phyloP scores from a whole-genome alignment of 2,888 invertebrate genomes.

The Idaea biselata region DNA sequence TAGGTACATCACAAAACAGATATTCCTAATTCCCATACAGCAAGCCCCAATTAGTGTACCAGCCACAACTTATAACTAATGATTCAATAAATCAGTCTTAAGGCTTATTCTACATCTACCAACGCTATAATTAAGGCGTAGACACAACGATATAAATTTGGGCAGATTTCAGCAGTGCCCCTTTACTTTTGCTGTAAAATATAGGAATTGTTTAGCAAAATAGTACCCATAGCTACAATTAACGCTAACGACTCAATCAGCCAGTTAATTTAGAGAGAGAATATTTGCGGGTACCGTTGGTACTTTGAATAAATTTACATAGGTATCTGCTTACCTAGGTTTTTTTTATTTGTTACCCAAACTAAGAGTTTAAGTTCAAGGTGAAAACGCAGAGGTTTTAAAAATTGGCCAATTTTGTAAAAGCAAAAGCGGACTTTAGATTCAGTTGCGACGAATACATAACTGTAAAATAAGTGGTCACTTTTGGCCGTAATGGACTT shows the following conservation, averaged over 20 bases:
- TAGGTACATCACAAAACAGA: background rate
- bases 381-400: no score
- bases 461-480: no score
- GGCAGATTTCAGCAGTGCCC: constrained; percentile 33
- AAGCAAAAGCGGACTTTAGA: no score
- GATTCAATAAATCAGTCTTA: constrained; percentile 72
- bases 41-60: constrained; percentile 56
- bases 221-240: constrained; percentile 1
- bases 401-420: no score
- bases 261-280: background rate
- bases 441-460: no score
- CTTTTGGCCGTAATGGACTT: no score
- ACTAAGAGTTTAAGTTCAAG: no score
- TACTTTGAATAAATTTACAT: background rate
- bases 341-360: no score
- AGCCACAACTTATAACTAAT: constrained; percentile 71
- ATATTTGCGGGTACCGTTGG: background rate
- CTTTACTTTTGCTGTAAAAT: background rate
- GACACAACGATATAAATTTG: constrained; percentile 52
- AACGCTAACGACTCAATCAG: constrained; percentile 2
- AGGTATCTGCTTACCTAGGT: background rate
- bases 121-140: constrained; percentile 68
- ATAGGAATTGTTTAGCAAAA: background rate
- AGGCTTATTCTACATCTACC: constrained; percentile 75
- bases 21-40: constrained; percentile 33